Evolutionary conservation across 53 echinoderm and acorn worm genomes (phyloP), one percentile per base, ranked within the genome.

Genomic region (Mesocentrotus franciscanus): DNA sequence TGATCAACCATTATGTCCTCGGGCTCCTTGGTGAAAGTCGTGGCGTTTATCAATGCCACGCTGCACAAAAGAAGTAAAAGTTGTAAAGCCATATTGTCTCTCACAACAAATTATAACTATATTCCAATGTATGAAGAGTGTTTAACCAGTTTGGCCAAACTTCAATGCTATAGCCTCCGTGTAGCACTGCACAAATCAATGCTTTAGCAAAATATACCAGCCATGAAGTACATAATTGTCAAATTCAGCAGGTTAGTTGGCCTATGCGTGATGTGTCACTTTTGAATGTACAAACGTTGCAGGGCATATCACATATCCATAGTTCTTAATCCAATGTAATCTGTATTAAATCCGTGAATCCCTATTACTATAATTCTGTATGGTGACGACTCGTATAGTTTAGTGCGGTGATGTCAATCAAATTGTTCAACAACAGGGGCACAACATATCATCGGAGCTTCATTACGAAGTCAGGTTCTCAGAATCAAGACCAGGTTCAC

Each of bases 21-120:
- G 12, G 97, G 97, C 89, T 97, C 95, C 55, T 93, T 85, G 78
- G 95, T 78, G 57, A 96, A 95, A 17, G 62, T 94, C 32, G 96
- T 59, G 10, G 85, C 71, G 5, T 15, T 30, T 32, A 35, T 85
- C 91, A 91, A 64, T 13, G 66, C 16, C 35, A 91, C 22, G 91
- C 26, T 18, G 58, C 87, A 58, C 12, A 87, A 58, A 58, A 87
- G 3, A 27, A 87, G 10, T 29, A 56, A 87, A 87, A 27, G 22
- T 27, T n/a, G 87, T 27, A 87, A 87, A 56, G 57, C 87, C 87
- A 87, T 87, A 20, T 26, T 20, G 27, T n/a, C 91, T 33, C 9
- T 34, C 66, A 15, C 90, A 33, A 12, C 17, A 8, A 85, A 22
- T 24, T 8, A 36, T 11, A 55, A 8, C 30, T 36, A 56, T 85